Percentiles rank a stretch among this genome's conserved stretches.
These are phyloP conservation scores for Yponomeuta sedellus DNA, from an alignment of 2,888 invertebrate genomes.

Conservation along the genomic window DNA sequence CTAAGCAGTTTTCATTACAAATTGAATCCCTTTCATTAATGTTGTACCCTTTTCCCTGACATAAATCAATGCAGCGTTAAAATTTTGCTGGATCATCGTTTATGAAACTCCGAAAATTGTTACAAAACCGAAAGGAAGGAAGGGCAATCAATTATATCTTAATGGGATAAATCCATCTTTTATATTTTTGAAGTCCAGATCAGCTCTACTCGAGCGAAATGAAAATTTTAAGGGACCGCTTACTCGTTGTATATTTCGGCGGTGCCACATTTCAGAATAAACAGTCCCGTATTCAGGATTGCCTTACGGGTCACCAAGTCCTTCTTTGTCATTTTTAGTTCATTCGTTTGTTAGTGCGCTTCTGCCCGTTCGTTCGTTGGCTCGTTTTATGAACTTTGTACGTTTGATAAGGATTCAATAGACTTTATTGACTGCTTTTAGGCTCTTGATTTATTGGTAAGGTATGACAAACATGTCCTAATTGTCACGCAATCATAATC, in stretches of 20 bases:
- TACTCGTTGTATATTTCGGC: neutral
- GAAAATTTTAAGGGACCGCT: neutral
- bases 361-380: too few relatives aligned
- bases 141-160: neutral
- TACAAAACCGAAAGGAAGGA: neutral
- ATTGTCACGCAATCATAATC: too few relatives aligned
- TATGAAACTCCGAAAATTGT: neutral
- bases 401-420: too few relatives aligned
- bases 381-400: too few relatives aligned
- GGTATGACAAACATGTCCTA: too few relatives aligned
- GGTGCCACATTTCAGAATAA: neutral
- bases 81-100: neutral
- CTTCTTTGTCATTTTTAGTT: too few relatives aligned
- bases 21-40: neutral
- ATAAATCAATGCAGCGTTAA: neutral
- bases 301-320: neutral
- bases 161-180: neutral
- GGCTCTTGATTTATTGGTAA: too few relatives aligned
- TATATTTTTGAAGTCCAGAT: neutral
- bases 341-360: too few relatives aligned
- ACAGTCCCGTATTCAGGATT: neutral
- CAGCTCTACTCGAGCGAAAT: slow-evolving; percentile 1
- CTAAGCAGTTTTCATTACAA: too few relatives aligned
- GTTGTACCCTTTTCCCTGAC: neutral
- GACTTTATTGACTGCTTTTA: too few relatives aligned